Percentiles rank a stretch among this genome's conserved stretches.
Evolutionary conservation across 2,888 invertebrate species (phyloP).

Genomic region (Poecilus cupreus): DNA sequence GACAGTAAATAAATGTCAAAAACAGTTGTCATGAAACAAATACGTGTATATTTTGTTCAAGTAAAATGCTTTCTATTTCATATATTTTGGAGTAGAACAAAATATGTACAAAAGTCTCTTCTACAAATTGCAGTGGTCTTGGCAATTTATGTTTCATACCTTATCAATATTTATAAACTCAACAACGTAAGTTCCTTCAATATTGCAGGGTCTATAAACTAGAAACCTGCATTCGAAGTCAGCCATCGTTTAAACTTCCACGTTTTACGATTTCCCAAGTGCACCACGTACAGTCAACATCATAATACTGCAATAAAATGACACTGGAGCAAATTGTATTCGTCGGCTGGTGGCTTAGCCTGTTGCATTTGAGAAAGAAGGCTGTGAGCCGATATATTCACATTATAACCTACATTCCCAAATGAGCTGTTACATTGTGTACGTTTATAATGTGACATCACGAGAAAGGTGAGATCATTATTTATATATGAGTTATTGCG

Average conservation of each 20-base stretch:
- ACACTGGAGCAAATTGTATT: slow-evolving; percentile 31
- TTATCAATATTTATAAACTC: slow-evolving; percentile 4
- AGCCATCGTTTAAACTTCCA: slow-evolving; percentile 6
- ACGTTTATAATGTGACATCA: background rate
- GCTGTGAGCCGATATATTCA: background rate
- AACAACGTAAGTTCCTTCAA: background rate
- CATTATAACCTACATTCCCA: slow-evolving; percentile 16
- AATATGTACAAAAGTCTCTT: too few relatives aligned
- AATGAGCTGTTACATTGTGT: slow-evolving; percentile 17
- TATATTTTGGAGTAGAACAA: too few relatives aligned
- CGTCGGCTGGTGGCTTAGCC: background rate
- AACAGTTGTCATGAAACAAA: too few relatives aligned
- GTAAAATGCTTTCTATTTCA: too few relatives aligned
- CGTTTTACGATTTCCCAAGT: slow-evolving; percentile 19
- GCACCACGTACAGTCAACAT: slow-evolving; percentile 24
- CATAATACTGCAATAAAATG: slow-evolving; percentile 28
- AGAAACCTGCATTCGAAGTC: background rate
- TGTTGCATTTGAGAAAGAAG: slow-evolving; percentile 19
- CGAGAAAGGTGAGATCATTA: slow-evolving; percentile 24
- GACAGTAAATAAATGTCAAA: too few relatives aligned
- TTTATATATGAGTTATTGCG: slow-evolving; percentile 14
- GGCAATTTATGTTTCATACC: too few relatives aligned
- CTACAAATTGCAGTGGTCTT: too few relatives aligned
- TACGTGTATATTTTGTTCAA: too few relatives aligned
- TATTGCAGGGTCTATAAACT: background rate